Conservation (phyloP, 2,888 invertebrate genomes). For the Cerceris rybyensis region DNA sequence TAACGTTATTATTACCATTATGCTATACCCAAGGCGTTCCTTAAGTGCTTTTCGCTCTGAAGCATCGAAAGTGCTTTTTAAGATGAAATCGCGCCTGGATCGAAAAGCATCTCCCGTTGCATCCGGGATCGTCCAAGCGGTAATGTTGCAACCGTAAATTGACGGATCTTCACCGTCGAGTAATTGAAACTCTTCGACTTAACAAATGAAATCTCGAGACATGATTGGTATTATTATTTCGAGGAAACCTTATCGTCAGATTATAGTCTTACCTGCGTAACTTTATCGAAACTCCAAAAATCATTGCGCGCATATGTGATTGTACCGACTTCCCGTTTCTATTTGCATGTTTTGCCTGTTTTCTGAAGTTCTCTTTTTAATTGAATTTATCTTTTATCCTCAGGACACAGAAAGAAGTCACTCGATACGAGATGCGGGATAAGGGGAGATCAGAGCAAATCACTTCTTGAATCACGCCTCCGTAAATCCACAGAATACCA, state of each 20-base stretch:
- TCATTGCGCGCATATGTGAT: constrained; percentile 20
- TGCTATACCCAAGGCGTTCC: constrained; percentile 58
- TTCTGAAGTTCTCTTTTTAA: constrained; percentile 9
- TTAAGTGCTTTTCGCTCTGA: constrained; percentile 62
- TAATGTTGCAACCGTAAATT: constrained; percentile 54
- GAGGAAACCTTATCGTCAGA: constrained; percentile 41
- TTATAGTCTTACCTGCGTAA: constrained; percentile 33
- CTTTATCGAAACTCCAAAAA: constrained; percentile 34
- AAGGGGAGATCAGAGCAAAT: no score
- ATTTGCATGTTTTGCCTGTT: not conserved
- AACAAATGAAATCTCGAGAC: constrained; percentile 54
- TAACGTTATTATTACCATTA: constrained; percentile 69
- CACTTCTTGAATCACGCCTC: no score
- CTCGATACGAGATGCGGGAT: no score
- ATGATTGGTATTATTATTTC: constrained; percentile 56
- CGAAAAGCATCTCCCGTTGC: constrained; percentile 49
- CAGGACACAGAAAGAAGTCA: no score
- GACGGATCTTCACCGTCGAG: constrained; percentile 50
- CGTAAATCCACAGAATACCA: no score
- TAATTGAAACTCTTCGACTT: constrained; percentile 63
- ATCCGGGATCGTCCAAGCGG: constrained; percentile 59
- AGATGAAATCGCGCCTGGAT: constrained; percentile 67
- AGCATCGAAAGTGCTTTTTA: constrained; percentile 66
- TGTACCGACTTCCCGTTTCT: constrained; percentile 24
- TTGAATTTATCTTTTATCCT: no score